Evolutionary conservation across 2,797 vertebrate species (phyloP).

Genomic region (Macropodus opercularis): DNA sequence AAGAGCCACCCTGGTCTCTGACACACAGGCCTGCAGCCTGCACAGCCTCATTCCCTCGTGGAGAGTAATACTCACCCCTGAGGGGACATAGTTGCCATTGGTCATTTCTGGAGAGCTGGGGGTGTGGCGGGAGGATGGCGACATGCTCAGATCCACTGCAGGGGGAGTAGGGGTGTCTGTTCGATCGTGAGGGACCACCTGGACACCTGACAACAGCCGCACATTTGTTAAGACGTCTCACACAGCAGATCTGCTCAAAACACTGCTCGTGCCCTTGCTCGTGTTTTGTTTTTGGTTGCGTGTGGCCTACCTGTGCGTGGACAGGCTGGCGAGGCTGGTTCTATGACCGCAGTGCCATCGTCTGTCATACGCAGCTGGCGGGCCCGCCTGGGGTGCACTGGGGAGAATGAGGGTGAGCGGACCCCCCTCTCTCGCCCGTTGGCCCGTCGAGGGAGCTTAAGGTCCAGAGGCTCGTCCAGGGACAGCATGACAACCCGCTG

Average conservation of each 20-base stretch:
- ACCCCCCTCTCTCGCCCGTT: constrained; percentile 79
- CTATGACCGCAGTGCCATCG: constrained; percentile 82
- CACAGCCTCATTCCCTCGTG: constrained; percentile 49
- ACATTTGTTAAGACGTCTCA: constrained; percentile 24
- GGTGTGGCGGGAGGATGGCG: constrained; percentile 86
- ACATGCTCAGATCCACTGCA: constrained; percentile 91
- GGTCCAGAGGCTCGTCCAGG: constrained; percentile 94
- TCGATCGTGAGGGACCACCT: constrained; percentile 83
- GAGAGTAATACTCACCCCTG: constrained; percentile 82
- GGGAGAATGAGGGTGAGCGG: constrained; percentile 65
- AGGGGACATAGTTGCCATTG: constrained; percentile 81
- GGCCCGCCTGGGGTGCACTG: constrained; percentile 72
- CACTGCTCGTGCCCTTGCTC: background rate
- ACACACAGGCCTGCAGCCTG: constrained; percentile 35
- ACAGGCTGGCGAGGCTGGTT: constrained; percentile 81
- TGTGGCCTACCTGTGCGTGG: constrained; percentile 77
- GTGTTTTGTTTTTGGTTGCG: background rate
- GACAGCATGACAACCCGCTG: constrained; percentile 87
- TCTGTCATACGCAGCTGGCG: constrained; percentile 83
- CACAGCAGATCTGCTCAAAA: background rate
- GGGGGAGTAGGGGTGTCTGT: constrained; percentile 85
- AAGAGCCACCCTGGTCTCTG: constrained; percentile 42
- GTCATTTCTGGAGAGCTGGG: constrained; percentile 85
- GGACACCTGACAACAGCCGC: constrained; percentile 76
- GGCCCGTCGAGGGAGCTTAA: constrained; percentile 89